Base-by-base conservation (phyloP, 2,797 vertebrate species). In the Harpagifer antarcticus region DNA sequence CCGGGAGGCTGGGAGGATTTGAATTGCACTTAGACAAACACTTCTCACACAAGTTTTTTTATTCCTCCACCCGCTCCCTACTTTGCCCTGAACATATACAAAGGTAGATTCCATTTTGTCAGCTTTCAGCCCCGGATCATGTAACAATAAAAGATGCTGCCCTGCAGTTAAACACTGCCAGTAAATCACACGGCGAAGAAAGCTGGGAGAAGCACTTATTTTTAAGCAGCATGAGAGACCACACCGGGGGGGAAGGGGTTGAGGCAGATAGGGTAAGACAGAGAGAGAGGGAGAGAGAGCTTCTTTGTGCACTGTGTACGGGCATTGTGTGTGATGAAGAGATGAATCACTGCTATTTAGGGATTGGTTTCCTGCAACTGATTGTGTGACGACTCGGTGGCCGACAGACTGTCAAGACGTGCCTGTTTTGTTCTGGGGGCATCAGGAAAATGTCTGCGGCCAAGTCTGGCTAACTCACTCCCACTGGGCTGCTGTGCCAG, bases 291-390 rank as follows among this genome's bases (percentile, higher is more conserved):
- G 73, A 79, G 87, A 59, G 90, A 90, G 88, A 91, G 91, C 81
- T 80, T 90, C 92, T 94, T 93, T 95, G 92, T 95, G 93, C 91
- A 84, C 87, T 90, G 91, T 91, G 91, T 91, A 86, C 91, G 86
- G 90, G 88, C 84, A 92, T 94, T 93, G 91, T 92, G 91, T 94
- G 92, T 92, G 93, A 94, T 92, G 93, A 94, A 93, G 90, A 94
- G 94, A 95, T 94, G 94, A 95, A 95, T 96, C 94, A 94, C 90
- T 90, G 93, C 93, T 95, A 95, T 95, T 96, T 95, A 94, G 93
- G 93, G 93, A 93, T 94, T 92, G 90, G 94, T 94, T 95, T 95
- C 94, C 95, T 95, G 93, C 91, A 90, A 92, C 90, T 90, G 93
- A 95, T 94, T 92, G 92, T 94, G 91, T 93, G 93, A 94, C 90